Evolutionary conservation across 2,888 invertebrate genomes (phyloP).

Genomic region (Scaptomyza caliginosa): DNA sequence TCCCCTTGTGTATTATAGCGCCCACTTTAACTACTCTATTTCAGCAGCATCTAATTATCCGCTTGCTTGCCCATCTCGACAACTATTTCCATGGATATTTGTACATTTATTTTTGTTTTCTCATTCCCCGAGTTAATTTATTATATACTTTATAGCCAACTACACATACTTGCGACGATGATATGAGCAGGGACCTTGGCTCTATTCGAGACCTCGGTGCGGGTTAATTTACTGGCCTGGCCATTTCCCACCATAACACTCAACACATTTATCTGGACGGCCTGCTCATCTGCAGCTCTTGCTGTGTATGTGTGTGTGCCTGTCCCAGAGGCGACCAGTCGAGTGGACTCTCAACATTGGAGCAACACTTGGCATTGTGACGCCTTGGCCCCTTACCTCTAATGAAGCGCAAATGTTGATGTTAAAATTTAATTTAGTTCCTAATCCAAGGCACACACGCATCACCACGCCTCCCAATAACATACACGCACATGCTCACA

Average conservation of each 20-base stretch:
- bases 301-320: conserved; percentile 5
- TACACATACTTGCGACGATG: conserved; percentile 7
- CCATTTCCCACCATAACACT: conserved; percentile 66
- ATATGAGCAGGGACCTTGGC: conserved; percentile 11
- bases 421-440: conserved; percentile 78
- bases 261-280: conserved; percentile 64
- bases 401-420: conserved; percentile 78
- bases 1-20: not conserved
- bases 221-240: conserved; percentile 43
- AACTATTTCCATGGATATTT: conserved; percentile 17
- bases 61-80: not conserved
- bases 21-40: not conserved
- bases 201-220: conserved; percentile 39
- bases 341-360: conserved; percentile 57
- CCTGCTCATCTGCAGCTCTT: conserved; percentile 39
- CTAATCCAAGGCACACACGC: conserved; percentile 64
- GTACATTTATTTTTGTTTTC: not conserved
- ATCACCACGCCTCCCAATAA: conserved; percentile 29
- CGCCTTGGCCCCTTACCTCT: conserved; percentile 54
- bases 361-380: conserved; percentile 64
- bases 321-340: conserved; percentile 64
- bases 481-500: not conserved
- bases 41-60: conserved; percentile 40
- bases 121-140: conserved; percentile 9
- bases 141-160: not conserved